These are phyloP conservation scores for Steatornis caripensis DNA, from an alignment of 2,113 vertebrate species.

Conservation along the genomic window DNA sequence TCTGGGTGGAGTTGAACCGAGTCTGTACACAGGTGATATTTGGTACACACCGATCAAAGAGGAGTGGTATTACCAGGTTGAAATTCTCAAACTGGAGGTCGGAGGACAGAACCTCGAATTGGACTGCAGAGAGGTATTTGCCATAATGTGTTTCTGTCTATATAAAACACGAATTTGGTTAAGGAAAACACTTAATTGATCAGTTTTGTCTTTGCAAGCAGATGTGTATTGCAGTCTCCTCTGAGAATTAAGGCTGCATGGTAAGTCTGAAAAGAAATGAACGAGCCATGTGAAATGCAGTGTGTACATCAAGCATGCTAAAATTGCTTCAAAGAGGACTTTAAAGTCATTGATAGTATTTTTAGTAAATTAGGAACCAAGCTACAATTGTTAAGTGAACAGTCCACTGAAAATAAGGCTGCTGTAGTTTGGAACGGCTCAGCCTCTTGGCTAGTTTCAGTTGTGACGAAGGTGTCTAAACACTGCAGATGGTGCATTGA, in stretches of 20 bases:
- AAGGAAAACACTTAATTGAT: background rate
- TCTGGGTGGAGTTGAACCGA: constrained; percentile 89
- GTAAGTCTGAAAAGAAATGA: background rate
- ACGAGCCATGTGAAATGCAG: background rate
- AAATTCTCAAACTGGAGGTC: constrained; percentile 92
- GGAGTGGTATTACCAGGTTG: constrained; percentile 98
- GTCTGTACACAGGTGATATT: constrained; percentile 83
- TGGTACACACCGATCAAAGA: constrained; percentile 94
- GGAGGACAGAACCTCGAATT: constrained; percentile 86
- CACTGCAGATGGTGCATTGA: background rate
- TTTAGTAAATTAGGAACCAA: background rate
- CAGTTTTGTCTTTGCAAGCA: background rate
- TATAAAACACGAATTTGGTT: background rate
- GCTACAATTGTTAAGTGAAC: background rate
- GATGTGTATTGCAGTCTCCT: background rate
- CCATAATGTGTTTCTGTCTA: background rate
- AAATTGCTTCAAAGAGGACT: background rate
- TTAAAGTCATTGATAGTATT: background rate
- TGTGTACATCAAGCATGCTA: background rate
- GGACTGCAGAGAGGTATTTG: constrained; percentile 91
- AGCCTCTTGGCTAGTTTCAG: background rate
- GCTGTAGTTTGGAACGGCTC: background rate
- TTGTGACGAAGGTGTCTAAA: background rate
- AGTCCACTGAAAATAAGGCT: background rate
- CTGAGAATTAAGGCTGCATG: background rate